Conservation (phyloP, 1,140 invertebrate species). For the Microplitis mediator region DNA sequence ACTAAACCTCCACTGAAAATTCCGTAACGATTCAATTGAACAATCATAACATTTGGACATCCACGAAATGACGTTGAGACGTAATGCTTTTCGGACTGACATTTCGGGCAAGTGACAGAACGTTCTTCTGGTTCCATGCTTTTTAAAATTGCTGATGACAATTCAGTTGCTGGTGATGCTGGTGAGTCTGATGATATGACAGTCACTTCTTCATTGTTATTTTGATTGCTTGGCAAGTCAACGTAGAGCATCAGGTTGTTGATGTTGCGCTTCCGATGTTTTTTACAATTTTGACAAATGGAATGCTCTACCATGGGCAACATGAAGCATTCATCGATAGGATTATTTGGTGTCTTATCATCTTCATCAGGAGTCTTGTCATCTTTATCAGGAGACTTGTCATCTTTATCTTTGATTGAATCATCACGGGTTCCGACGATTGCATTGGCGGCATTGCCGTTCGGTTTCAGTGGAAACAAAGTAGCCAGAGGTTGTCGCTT, state of each 20-base stretch:
- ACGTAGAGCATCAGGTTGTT: slow-evolving; percentile 52
- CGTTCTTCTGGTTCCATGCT: slow-evolving; percentile 46
- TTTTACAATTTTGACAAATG: slow-evolving; percentile 42
- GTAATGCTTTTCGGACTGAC: slow-evolving; percentile 42
- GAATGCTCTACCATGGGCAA: slow-evolving; percentile 51
- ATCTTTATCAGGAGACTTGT: background rate
- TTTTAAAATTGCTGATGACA: slow-evolving; percentile 43
- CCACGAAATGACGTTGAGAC: slow-evolving; percentile 46
- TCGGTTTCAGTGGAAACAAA: slow-evolving; percentile 30
- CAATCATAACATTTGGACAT: slow-evolving; percentile 47
- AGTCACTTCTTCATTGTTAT: background rate
- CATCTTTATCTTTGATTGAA: background rate
- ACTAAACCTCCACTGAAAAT: slow-evolving; percentile 44
- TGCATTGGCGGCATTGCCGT: background rate
- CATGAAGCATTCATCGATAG: slow-evolving; percentile 50
- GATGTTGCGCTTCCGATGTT: slow-evolving; percentile 45
- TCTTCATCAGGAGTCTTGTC: slow-evolving; percentile 10
- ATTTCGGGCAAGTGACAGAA: slow-evolving; percentile 44
- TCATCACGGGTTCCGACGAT: background rate
- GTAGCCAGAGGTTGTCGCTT: slow-evolving; percentile 39
- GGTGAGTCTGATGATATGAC: no score
- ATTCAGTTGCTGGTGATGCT: slow-evolving; percentile 26
- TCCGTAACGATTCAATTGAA: slow-evolving; percentile 51
- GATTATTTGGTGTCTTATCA: slow-evolving; percentile 32
- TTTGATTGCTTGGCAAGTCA: slow-evolving; percentile 42